These are phyloP conservation scores for Bombus sylvicola DNA, from an alignment of 1,140 invertebrate species.

Conservation along the genomic window DNA sequence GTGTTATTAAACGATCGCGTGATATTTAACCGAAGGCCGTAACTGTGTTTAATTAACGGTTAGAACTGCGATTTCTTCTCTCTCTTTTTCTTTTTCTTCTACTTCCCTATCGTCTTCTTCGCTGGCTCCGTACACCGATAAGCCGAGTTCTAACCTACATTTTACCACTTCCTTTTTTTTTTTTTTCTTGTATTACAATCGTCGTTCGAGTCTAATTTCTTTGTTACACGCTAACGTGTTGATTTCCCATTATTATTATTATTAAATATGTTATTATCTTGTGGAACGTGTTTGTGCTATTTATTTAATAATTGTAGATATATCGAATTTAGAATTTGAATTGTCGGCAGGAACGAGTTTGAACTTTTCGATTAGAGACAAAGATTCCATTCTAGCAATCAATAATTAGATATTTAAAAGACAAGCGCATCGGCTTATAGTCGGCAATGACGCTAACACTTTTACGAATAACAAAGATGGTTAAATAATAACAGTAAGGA, in stretches of 20 bases:
- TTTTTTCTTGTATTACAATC: not conserved
- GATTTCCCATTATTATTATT: no score
- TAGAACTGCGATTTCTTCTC: not conserved
- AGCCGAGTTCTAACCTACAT: not conserved
- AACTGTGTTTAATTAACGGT: constrained; percentile 25
- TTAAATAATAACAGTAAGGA: not conserved
- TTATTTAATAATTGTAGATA: no score
- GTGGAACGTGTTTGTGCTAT: no score
- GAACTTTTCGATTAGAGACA: not conserved
- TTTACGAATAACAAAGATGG: not conserved
- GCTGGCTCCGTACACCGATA: no score
- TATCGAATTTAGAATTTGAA: not conserved
- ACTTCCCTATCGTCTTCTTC: not conserved
- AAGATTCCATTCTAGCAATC: not conserved
- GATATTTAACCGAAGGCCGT: constrained; percentile 11
- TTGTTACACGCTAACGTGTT: not conserved
- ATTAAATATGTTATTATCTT: no score
- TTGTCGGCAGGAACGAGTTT: no score
- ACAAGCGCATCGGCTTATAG: not conserved
- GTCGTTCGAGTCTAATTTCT: not conserved
- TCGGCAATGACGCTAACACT: not conserved
- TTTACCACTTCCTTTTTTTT: no score
- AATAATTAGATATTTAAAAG: not conserved
- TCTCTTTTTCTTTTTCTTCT: no score
- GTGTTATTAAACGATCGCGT: constrained; percentile 12